These are phyloP conservation scores for Ptilorrhoa leucosticta DNA, from an alignment of 2,113 vertebrate species.

Conservation along the genomic window DNA sequence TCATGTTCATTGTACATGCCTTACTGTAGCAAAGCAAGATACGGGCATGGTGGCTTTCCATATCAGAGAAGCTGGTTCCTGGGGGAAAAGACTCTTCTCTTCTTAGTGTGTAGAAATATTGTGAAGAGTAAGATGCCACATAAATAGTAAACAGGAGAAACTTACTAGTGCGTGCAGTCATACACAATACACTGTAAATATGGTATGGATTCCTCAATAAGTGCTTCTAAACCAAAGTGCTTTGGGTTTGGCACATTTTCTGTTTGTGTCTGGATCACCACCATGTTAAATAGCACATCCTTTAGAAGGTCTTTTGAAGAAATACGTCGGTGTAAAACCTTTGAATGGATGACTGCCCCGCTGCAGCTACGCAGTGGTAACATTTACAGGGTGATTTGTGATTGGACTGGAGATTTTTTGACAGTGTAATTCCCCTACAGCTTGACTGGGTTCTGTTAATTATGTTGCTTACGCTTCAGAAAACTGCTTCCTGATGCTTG, in stretches of 20 bases:
- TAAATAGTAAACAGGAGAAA: neutral
- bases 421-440: neutral
- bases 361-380: neutral
- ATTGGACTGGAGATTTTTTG: neutral
- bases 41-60: neutral
- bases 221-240: conserved; percentile 58
- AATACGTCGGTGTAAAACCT: neutral
- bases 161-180: neutral
- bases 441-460: neutral
- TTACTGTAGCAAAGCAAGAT: conserved; percentile 14
- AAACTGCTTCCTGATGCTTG: neutral
- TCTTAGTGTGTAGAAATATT: neutral
- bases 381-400: neutral
- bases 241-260: neutral
- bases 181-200: neutral
- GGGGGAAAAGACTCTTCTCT: conserved; percentile 9
- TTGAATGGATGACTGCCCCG: neutral
- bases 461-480: neutral
- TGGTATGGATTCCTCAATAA: neutral
- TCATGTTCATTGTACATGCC: neutral
- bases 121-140: neutral
- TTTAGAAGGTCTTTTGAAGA: neutral
- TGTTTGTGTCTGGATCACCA: neutral
- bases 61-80: neutral
- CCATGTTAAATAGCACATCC: neutral